Evolutionary conservation across 1,140 invertebrate species (phyloP), one percentile per base, ranked within the genome.

Genomic region (Cryptotermes secundus): DNA sequence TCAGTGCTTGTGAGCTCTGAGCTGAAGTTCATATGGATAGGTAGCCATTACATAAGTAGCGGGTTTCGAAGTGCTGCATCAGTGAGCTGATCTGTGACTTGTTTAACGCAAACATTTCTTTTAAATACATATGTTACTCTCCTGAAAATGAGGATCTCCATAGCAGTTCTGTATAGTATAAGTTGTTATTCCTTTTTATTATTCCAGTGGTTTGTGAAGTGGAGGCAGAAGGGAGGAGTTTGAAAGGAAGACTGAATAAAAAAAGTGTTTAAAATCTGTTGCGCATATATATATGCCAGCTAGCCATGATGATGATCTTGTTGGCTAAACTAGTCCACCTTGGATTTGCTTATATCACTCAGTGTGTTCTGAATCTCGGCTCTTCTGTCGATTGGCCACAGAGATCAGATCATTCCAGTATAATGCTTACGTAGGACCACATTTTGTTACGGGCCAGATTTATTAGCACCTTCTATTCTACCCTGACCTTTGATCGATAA

Each of bases 301-400:
- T 9, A 72, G 59, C n/a, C n/a, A 31, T 31, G 26, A 72, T 72
- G 59, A 72, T n/a, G 45, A 49, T 49, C 19, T 49, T 49, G 59
- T n/a, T 72, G 59, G 26, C 59, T 31, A 72, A 72, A 72, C 59
- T 72, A 31, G 59, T 72, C 59, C 59, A 72, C 59, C 59, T 72
- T 72, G 59, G 26, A 0, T 26, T 3, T 31, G 26, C 26, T 72
- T 31, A 14, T 72, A 72, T 72, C 59, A 72, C 59, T 31, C 59
- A 72, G 2, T 72, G n/a, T 72, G n/a, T 72, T 72, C 31, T 31
- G 59, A 72, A 72, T 72, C 26, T n/a, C 19, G 6, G 53, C 53
- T 22, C 6, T 19, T 59, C 26, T 59, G 24, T 24, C 24, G 53
- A 22, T 59, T 1, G 6, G 22, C 53, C 24, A 59, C 3, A 59